These are phyloP conservation scores for Megaceryle alcyon DNA, from an alignment of 2,797 vertebrate species.

Conservation along the genomic window DNA sequence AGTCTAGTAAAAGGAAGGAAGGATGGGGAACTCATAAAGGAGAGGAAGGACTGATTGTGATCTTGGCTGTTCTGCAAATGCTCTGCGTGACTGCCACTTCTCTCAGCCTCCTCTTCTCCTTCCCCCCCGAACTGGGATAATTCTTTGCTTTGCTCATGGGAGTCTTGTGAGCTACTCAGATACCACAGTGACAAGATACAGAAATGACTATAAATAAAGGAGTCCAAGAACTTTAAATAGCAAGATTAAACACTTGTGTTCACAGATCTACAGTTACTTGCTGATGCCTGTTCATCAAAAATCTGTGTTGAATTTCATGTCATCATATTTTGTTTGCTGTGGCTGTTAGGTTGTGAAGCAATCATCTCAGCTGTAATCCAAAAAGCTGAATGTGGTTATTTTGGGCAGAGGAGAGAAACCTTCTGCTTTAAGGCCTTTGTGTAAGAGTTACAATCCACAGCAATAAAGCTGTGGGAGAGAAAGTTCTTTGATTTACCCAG, in stretches of 20 bases:
- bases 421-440: not conserved
- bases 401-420: not conserved
- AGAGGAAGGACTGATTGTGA: slow-evolving; percentile 53
- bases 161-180: not conserved
- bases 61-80: slow-evolving; percentile 58
- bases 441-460: not conserved
- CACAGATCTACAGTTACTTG: not conserved
- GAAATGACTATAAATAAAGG: not conserved
- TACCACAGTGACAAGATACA: not conserved
- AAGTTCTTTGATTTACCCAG: not conserved
- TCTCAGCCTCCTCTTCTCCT: slow-evolving; percentile 8
- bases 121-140: not conserved
- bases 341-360: not conserved
- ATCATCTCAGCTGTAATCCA: not conserved
- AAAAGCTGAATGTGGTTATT: slow-evolving; percentile 3
- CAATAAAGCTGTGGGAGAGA: not conserved
- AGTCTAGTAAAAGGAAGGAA: slow-evolving; percentile 58
- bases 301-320: not conserved
- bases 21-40: slow-evolving; percentile 55
- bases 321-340: not conserved
- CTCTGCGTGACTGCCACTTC: slow-evolving; percentile 11
- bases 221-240: slow-evolving; percentile 16
- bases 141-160: slow-evolving; percentile 11
- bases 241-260: not conserved
- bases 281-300: slow-evolving; percentile 4